Conservation (phyloP, 2,797 vertebrate genomes). For the Anniella stebbinsi region DNA sequence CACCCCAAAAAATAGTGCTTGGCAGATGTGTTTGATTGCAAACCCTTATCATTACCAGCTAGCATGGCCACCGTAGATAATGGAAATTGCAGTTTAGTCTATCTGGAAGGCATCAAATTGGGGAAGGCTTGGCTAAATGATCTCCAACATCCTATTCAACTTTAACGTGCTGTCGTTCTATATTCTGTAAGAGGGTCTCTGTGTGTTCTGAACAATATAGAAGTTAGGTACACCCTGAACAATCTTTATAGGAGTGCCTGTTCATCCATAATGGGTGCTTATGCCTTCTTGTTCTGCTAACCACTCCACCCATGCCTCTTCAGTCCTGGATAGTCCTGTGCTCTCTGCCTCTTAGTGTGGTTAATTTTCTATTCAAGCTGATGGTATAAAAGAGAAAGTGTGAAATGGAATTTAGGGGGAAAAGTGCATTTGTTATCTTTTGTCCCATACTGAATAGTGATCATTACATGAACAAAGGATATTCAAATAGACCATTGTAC, state of each 20-base stretch:
- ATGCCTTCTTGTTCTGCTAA: constrained; percentile 54
- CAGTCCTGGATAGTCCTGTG: constrained; percentile 66
- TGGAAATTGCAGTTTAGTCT: no score
- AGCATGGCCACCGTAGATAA: no score
- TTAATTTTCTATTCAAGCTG: constrained; percentile 54
- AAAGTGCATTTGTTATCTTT: constrained; percentile 20
- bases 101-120: no score
- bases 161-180: neutral
- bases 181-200: neutral
- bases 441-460: constrained; percentile 61
- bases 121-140: no score
- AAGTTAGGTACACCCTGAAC: neutral
- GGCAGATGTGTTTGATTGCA: no score
- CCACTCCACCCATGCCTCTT: constrained; percentile 16
- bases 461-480: constrained; percentile 38
- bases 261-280: constrained; percentile 28
- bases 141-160: no score
- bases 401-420: constrained; percentile 41
- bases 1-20: no score
- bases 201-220: neutral
- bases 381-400: neutral
- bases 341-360: constrained; percentile 54
- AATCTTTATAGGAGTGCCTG: neutral
- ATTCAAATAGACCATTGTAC: constrained; percentile 35
- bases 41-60: no score